These are phyloP conservation scores for Oreochromis grahami DNA, from an alignment of 2,797 vertebrate genomes.

Conservation along the genomic window DNA sequence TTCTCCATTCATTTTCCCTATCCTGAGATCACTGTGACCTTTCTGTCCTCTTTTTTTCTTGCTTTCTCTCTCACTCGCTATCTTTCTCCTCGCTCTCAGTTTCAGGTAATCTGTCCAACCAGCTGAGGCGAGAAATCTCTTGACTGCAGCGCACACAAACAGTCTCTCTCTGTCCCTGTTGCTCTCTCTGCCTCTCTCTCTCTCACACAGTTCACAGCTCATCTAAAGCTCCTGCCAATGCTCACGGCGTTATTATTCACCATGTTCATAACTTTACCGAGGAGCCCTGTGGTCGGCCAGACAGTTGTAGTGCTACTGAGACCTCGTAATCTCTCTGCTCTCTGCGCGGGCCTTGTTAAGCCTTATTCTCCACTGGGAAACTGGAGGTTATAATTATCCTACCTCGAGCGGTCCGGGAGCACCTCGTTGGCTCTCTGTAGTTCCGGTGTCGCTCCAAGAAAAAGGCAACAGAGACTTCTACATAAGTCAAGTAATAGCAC, in stretches of 20 bases:
- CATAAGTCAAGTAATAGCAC: background rate
- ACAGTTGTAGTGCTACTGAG: constrained; percentile 18
- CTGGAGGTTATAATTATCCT: constrained; percentile 38
- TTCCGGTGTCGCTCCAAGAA: background rate
- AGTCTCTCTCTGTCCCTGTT: background rate
- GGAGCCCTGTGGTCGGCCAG: constrained; percentile 19
- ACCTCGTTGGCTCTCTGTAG: background rate
- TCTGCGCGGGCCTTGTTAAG: constrained; percentile 15
- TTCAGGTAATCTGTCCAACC: constrained; percentile 53
- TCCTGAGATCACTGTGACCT: constrained; percentile 38
- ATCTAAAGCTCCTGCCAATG: background rate
- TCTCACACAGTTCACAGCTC: background rate
- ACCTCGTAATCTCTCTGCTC: constrained; percentile 45
- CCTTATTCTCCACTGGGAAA: constrained; percentile 29
- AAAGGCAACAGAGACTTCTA: background rate
- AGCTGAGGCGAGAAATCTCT: constrained; percentile 41
- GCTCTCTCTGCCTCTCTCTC: background rate
- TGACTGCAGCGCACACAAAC: background rate
- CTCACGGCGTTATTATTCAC: constrained; percentile 30
- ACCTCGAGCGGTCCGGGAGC: background rate
- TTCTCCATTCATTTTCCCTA: background rate
- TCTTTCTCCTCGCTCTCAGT: background rate
- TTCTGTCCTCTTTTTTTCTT: constrained; percentile 18
- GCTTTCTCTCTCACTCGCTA: background rate
- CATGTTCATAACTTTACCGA: constrained; percentile 30